Base-by-base conservation (phyloP, 1,140 invertebrate species). In the Lucilia cuprina region DNA sequence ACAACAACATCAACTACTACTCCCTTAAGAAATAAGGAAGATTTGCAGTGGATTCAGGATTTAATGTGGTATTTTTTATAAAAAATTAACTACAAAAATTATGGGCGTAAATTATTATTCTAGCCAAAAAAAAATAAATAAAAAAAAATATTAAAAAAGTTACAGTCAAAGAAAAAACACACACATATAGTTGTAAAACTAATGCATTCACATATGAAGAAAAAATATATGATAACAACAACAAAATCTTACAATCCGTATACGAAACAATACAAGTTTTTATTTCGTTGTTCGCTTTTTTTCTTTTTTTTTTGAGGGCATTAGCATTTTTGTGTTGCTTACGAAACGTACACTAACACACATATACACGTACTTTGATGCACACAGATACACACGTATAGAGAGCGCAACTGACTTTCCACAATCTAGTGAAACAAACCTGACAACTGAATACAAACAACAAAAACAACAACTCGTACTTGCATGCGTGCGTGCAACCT, bases 321-420 rank as follows among this genome's bases (percentile, higher is more conserved):
- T 80, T 80, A 80, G 77, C 77, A 80, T 80, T 80, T 80, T 80
- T 80, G 77, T 80, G 77, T 49, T 49, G 41, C 77, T 80, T 80
- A 49, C 77, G 77, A 80, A 80, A 80, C 77, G 21, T 12, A 60
- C 65, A 65, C n/a, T 65, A 30, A 30, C 25, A 30, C 25, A 30
- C 25, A 30, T 3, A 30, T 30, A 30, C 25, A 30, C 25, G 25
- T 30, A n/a, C n/a, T 7, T 14, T 60, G 55, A 60, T 60, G n/a
- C 50, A n/a, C 17, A 60, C 13, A 60, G 5, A 60, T n/a, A 60
- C 55, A 60, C 13, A 60, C 65, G 9, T 70, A 70, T 10, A 21
- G 10, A 65, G 60, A 70, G 65, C 21, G 65, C 65, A 70, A 70
- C 65, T 70, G 65, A 70, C 65, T 70, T 70, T 70, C 65, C 65